A percentile compares a stretch with the other conserved stretches of the same genome.
Conservation (phyloP, 30 jellyfish, hydroid and myxozoan genomes). For the Haliclystus octoradiatus region DNA sequence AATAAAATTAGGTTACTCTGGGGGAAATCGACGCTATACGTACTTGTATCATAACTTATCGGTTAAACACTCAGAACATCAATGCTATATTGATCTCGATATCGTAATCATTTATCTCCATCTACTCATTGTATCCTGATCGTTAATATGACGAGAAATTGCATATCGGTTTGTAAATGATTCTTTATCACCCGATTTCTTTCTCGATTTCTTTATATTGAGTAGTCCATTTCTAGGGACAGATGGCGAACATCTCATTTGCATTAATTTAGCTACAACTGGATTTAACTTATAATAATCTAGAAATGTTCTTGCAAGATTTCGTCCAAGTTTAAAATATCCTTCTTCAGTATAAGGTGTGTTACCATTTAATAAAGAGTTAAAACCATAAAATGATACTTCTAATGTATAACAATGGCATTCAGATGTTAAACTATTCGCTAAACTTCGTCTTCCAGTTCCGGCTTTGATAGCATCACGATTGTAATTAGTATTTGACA, state of each 20-base stretch:
- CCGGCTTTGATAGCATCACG: slow-evolving; percentile 82
- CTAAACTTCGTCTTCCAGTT: slow-evolving; percentile 80
- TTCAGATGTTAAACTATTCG: slow-evolving; percentile 50
- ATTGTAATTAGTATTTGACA: slow-evolving; percentile 54
- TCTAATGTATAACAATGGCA: slow-evolving; percentile 69
- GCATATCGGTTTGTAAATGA: no score
- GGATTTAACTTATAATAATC: slow-evolving; percentile 65
- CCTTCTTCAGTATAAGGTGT: slow-evolving; percentile 84
- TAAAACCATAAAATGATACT: slow-evolving; percentile 71
- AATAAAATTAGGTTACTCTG: no score
- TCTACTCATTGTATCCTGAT: no score
- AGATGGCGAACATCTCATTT: slow-evolving; percentile 2
- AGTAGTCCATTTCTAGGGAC: no score
- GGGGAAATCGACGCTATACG: no score
- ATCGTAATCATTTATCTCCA: background rate
- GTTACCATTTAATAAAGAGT: slow-evolving; percentile 37
- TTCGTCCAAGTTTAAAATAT: slow-evolving; percentile 66
- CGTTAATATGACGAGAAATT: no score
- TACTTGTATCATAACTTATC: no score
- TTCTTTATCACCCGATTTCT: no score
- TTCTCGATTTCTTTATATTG: no score
- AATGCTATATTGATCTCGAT: background rate
- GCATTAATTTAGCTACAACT: slow-evolving; percentile 31
- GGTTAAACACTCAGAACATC: no score
- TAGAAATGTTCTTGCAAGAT: slow-evolving; percentile 73